phyloP scores from a whole-genome alignment of 2,888 invertebrate genomes.

The Athalia circularis region DNA sequence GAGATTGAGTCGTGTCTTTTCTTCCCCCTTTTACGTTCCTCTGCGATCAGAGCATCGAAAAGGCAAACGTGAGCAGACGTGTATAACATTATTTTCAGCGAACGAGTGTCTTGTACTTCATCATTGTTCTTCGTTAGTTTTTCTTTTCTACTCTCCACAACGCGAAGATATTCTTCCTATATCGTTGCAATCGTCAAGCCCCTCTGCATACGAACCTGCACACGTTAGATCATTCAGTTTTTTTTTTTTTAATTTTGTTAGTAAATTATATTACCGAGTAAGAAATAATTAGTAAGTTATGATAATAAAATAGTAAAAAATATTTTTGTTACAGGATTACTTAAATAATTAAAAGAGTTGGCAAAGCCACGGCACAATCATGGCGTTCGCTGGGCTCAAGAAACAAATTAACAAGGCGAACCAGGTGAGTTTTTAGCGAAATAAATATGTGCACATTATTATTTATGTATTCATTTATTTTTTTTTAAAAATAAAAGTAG shows the following conservation, averaged over 20 bases:
- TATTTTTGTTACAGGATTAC: neutral
- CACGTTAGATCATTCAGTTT: neutral
- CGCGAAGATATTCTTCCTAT: no score
- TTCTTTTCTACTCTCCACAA: neutral
- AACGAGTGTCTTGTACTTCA: no score
- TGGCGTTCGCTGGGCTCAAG: constrained; percentile 99
- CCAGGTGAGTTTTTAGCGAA: constrained; percentile 82
- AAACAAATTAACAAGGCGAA: constrained; percentile 99
- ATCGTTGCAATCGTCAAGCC: no score
- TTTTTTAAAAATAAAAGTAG: neutral
- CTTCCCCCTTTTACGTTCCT: no score
- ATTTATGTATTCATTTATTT: neutral
- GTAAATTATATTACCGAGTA: neutral
- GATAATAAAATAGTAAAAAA: neutral
- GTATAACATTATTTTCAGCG: no score
- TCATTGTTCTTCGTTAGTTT: neutral
- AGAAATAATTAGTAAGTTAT: neutral
- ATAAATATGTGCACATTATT: neutral
- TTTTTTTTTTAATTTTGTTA: neutral
- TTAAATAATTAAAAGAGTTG: constrained; percentile 44
- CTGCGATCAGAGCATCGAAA: no score
- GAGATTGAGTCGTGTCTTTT: no score
- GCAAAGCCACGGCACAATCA: constrained; percentile 73
- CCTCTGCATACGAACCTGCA: no score
- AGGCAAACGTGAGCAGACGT: no score